Percentiles rank a stretch among this genome's conserved stretches.
Evolutionary conservation across 2,797 vertebrate genomes (phyloP).

Genomic region (Falco rusticolus): DNA sequence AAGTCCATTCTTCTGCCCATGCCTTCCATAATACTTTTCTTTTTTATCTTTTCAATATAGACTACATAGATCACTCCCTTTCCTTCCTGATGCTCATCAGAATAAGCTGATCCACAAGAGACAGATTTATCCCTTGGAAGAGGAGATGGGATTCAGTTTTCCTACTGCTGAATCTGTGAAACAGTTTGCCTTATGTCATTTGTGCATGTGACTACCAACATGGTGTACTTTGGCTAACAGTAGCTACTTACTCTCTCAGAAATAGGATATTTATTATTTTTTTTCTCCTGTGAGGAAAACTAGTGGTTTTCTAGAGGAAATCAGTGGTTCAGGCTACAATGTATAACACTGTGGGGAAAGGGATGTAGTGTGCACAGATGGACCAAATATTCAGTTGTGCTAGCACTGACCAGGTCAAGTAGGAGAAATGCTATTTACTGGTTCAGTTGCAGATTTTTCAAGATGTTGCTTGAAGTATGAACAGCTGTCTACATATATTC

Average conservation of each 20-base stretch:
- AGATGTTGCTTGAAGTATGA: neutral
- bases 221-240: neutral
- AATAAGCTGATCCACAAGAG: neutral
- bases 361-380: neutral
- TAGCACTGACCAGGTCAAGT: neutral
- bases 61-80: neutral
- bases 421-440: conserved; percentile 2
- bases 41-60: neutral
- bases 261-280: neutral
- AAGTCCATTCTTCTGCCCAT: neutral
- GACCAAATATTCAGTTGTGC: neutral
- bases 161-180: neutral
- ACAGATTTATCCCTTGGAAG: neutral
- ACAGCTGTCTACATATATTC: neutral
- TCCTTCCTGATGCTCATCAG: neutral
- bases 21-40: neutral
- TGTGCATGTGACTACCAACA: neutral
- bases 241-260: neutral
- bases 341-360: neutral
- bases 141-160: neutral
- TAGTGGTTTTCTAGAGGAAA: neutral
- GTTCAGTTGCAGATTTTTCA: neutral
- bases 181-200: neutral
- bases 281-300: neutral
- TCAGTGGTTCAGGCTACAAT: neutral